Conservation (phyloP, 2,888 invertebrate genomes). For the Caenorhabditis afra region DNA sequence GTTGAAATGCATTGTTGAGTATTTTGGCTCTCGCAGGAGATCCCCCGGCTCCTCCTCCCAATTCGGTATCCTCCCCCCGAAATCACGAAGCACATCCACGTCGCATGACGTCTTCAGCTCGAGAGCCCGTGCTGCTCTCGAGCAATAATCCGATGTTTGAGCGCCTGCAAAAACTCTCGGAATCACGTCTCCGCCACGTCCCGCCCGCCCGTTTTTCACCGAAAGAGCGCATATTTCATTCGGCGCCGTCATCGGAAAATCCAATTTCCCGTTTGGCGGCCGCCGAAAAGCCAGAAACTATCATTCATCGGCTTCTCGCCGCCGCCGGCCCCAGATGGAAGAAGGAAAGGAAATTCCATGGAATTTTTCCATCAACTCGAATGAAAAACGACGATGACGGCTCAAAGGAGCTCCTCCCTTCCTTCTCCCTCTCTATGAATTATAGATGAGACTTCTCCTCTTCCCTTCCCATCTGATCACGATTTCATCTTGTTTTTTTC, state of each 20-base stretch:
- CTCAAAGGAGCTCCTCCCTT: constrained; percentile 9
- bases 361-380: constrained; percentile 50
- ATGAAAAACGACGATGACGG: constrained; percentile 47
- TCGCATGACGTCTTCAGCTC: too few species aligned
- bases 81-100: too few species aligned
- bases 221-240: too few species aligned
- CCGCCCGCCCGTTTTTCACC: too few species aligned
- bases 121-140: too few species aligned
- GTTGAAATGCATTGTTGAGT: constrained; percentile 40
- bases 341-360: constrained; percentile 38
- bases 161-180: too few species aligned
- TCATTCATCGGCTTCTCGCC: not conserved
- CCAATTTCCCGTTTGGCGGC: too few species aligned
- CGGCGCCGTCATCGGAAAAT: too few species aligned
- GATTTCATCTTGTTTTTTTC: constrained; percentile 22
- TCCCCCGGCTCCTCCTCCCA: not conserved
- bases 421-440: constrained; percentile 31
- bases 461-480: constrained; percentile 18
- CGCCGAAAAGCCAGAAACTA: too few species aligned
- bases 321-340: not conserved
- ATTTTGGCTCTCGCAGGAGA: constrained; percentile 8
- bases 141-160: too few species aligned
- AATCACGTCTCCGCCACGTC: too few species aligned
- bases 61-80: not conserved
- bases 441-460: constrained; percentile 46